phyloP scores from a whole-genome alignment of 92 coral and sea anemone genomes.

The Siderastrea siderea region DNA sequence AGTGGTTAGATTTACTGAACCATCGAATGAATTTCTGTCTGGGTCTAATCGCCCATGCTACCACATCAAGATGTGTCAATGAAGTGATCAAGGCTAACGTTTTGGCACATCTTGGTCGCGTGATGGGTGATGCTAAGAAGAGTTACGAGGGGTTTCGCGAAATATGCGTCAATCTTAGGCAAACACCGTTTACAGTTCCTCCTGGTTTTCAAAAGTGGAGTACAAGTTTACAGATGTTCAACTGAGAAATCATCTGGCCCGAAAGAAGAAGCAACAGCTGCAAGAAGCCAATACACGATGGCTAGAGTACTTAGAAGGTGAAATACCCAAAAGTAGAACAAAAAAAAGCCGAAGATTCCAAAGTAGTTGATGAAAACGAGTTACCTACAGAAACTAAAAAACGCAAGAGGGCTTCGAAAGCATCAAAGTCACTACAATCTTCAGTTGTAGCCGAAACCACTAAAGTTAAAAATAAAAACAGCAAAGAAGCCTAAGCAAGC shows the following conservation, averaged over 20 bases:
- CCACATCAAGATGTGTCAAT: neutral
- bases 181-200: neutral
- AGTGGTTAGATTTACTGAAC: neutral
- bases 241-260: neutral
- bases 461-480: too few species aligned
- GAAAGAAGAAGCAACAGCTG: slow-evolving; percentile 1
- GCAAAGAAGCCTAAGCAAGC: too few species aligned
- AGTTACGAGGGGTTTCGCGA: slow-evolving; percentile 1
- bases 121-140: neutral
- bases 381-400: too few species aligned
- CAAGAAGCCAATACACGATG: neutral
- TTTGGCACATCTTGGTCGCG: neutral
- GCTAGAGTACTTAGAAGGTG: neutral
- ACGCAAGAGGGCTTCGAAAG: too few species aligned
- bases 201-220: neutral
- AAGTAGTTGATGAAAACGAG: too few species aligned
- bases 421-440: too few species aligned
- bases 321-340: neutral
- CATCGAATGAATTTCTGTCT: neutral
- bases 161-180: slow-evolving; percentile 6
- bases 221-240: neutral
- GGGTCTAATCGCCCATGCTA: neutral
- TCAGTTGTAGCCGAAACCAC: too few species aligned
- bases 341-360: neutral
- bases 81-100: neutral